Conservation (phyloP, 2,797 vertebrate genomes). For the Dicrostonyx torquatus region DNA sequence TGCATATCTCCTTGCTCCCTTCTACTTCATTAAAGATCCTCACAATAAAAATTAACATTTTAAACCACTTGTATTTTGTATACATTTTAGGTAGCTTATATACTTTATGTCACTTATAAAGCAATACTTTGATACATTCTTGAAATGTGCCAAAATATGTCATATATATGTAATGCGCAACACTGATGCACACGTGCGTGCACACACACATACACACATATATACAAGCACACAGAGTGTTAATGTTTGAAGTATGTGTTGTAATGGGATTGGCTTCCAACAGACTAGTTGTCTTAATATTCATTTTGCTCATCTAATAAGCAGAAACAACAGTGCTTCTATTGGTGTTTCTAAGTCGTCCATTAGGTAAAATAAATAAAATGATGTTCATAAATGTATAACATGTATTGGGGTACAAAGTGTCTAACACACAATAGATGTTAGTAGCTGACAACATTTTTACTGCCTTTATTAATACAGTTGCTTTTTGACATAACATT, state of each 20-base stretch:
- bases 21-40: neutral
- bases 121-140: neutral
- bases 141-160: neutral
- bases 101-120: neutral
- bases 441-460: neutral
- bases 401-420: neutral
- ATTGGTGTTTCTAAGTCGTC: neutral
- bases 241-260: neutral
- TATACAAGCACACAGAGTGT: neutral
- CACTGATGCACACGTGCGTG: neutral
- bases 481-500: neutral
- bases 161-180: neutral
- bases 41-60: neutral
- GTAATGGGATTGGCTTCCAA: neutral
- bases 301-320: neutral
- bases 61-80: neutral
- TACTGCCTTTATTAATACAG: neutral
- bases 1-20: neutral
- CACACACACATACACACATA: neutral
- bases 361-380: neutral
- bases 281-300: neutral
- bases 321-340: neutral
- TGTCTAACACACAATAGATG: neutral
- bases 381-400: neutral
- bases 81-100: neutral